phyloP scores from a whole-genome alignment of 1,140 invertebrate species.

The Apis laboriosa region DNA sequence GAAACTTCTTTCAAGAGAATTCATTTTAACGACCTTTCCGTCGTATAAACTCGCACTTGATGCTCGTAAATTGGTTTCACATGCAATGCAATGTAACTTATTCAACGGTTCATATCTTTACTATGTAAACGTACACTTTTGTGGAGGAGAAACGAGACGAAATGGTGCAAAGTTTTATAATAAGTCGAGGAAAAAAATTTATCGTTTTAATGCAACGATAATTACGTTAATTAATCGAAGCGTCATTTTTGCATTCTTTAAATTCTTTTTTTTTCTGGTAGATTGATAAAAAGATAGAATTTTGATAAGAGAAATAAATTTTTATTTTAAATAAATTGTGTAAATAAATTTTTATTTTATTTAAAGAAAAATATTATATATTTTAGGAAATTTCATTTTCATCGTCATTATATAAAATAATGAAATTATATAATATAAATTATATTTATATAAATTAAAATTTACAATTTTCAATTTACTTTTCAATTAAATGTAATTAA shows the following conservation, averaged over 20 bases:
- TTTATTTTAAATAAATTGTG: no score
- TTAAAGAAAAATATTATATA: neutral
- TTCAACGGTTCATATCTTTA: neutral
- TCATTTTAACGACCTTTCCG: neutral
- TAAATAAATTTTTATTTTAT: no score
- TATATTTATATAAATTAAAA: no score
- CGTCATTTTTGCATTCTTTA: neutral
- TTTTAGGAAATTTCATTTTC: neutral
- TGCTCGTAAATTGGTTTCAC: neutral
- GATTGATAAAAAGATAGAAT: no score
- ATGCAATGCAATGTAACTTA: neutral
- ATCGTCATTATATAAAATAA: neutral
- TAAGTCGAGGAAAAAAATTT: neutral
- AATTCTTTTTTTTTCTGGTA: no score
- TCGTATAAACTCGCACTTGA: slow-evolving; percentile 5
- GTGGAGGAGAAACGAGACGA: neutral
- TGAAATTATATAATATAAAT: no score
- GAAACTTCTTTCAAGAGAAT: neutral
- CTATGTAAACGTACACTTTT: neutral
- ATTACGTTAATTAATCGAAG: neutral
- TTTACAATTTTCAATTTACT: neutral
- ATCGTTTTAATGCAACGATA: neutral
- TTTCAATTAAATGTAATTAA: no score
- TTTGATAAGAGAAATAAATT: no score
- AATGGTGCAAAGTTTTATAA: neutral